Percentiles rank a stretch among this genome's conserved stretches.
Evolutionary conservation across 2,888 invertebrate species (phyloP).

Genomic region (Rhingia rostrata): DNA sequence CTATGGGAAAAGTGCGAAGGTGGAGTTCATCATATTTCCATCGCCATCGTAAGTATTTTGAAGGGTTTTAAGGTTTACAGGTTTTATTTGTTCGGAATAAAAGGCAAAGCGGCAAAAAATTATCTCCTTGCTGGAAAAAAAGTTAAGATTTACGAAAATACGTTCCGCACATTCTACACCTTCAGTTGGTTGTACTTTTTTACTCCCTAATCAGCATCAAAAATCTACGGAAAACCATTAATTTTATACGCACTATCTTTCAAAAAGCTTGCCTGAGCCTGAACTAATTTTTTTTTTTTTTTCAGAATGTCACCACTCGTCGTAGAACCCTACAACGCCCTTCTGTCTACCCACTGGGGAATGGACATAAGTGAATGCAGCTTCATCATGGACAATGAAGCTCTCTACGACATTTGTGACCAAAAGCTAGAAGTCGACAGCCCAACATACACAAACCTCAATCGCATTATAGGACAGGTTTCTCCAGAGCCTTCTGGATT

Average conservation of each 20-base stretch:
- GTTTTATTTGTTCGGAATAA: too few species aligned
- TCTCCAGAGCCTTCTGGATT: background rate
- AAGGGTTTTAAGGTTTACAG: too few species aligned
- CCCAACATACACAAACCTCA: constrained; percentile 94
- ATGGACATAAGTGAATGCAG: constrained; percentile 88
- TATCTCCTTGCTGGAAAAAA: too few species aligned
- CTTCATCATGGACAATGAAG: constrained; percentile 90
- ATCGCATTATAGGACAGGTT: constrained; percentile 78
- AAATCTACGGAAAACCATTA: too few species aligned
- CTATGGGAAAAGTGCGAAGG: constrained; percentile 86
- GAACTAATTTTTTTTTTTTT: background rate
- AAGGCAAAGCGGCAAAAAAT: too few species aligned
- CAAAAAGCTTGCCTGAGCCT: background rate
- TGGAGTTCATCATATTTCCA: constrained; percentile 92
- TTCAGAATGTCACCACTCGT: constrained; percentile 87
- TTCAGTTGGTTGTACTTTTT: too few species aligned
- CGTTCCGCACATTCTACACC: too few species aligned
- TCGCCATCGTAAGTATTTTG: constrained; percentile 86
- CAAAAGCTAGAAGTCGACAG: constrained; percentile 88
- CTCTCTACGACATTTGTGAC: constrained; percentile 90
- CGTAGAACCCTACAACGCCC: constrained; percentile 90
- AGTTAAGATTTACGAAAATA: too few species aligned
- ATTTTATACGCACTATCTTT: background rate
- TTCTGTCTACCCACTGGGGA: constrained; percentile 87
- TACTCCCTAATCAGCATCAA: too few species aligned